Evolutionary conservation across 2,113 vertebrate genomes (phyloP).

Genomic region (Brachirus orientalis): DNA sequence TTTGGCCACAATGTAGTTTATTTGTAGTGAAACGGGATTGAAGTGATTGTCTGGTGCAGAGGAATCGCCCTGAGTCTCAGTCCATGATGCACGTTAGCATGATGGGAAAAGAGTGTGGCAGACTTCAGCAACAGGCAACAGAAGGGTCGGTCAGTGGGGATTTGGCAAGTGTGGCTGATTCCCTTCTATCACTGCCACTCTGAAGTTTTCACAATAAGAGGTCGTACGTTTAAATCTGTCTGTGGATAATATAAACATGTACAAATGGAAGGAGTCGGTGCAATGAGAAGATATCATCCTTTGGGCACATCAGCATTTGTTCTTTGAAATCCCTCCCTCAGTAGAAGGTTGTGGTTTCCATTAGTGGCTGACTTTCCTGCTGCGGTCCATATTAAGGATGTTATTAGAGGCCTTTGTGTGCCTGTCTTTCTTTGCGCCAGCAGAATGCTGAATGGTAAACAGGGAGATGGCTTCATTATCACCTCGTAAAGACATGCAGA

Average conservation of each 20-base stretch:
- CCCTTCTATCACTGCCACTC: constrained; percentile 39
- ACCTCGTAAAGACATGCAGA: constrained; percentile 65
- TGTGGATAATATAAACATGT: constrained; percentile 1
- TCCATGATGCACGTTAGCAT: constrained; percentile 38
- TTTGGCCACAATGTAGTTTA: constrained; percentile 60
- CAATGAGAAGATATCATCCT: constrained; percentile 15
- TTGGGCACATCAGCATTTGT: constrained; percentile 25
- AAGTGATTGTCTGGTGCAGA: constrained; percentile 61
- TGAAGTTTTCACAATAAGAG: constrained; percentile 15
- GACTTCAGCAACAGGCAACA: constrained; percentile 55
- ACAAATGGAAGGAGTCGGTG: constrained; percentile 21
- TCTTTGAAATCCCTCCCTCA: constrained; percentile 55
- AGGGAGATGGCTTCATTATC: constrained; percentile 72
- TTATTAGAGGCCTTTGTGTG: constrained; percentile 70
- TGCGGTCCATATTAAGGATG: constrained; percentile 52
- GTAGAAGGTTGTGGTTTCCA: constrained; percentile 60
- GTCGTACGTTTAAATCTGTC: constrained; percentile 23
- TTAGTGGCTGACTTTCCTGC: constrained; percentile 47
- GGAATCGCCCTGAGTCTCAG: constrained; percentile 50
- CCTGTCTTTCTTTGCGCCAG: constrained; percentile 44
- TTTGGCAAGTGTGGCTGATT: constrained; percentile 41
- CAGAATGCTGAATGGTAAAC: constrained; percentile 67
- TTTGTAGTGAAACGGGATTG: constrained; percentile 60
- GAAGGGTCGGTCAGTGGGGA: constrained; percentile 31
- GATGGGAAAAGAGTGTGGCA: constrained; percentile 34